Conservation (phyloP, 2,113 vertebrate genomes). For the Ardeotis arabs region DNA sequence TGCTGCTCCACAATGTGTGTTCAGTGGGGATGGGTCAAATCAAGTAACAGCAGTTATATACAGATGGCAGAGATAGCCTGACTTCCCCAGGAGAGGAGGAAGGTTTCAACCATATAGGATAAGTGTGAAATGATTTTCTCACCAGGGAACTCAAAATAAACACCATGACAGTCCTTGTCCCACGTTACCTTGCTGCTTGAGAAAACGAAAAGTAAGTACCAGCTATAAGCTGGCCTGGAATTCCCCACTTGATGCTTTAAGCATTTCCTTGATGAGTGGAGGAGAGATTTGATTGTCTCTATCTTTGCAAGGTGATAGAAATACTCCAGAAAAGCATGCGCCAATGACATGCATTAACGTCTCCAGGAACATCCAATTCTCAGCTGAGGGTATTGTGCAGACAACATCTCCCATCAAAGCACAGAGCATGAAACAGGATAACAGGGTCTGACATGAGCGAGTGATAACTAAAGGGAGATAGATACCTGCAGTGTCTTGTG, state of each 20-base stretch:
- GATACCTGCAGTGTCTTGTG: neutral
- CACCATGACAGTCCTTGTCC: neutral
- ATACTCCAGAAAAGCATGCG: slow-evolving; percentile 53
- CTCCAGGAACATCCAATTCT: neutral
- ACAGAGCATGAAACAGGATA: neutral
- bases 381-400: slow-evolving; percentile 16
- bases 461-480: neutral
- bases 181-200: slow-evolving; percentile 6
- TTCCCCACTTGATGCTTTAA: slow-evolving; percentile 45
- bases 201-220: slow-evolving; percentile 1
- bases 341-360: slow-evolving; percentile 25
- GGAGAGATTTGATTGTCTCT: slow-evolving; percentile 3
- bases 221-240: slow-evolving; percentile 21
- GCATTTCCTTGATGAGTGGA: slow-evolving; percentile 41
- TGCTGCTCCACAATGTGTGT: neutral
- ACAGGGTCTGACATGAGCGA: neutral
- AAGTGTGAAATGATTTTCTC: slow-evolving; percentile 45
- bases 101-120: neutral
- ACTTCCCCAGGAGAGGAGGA: neutral
- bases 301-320: slow-evolving; percentile 49
- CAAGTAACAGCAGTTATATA: neutral
- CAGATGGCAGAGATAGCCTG: neutral
- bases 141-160: slow-evolving; percentile 51
- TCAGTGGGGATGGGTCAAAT: neutral
- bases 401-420: neutral